Evolutionary conservation across 2,888 invertebrate genomes (phyloP).

Genomic region (Agriopis leucophaearia): DNA sequence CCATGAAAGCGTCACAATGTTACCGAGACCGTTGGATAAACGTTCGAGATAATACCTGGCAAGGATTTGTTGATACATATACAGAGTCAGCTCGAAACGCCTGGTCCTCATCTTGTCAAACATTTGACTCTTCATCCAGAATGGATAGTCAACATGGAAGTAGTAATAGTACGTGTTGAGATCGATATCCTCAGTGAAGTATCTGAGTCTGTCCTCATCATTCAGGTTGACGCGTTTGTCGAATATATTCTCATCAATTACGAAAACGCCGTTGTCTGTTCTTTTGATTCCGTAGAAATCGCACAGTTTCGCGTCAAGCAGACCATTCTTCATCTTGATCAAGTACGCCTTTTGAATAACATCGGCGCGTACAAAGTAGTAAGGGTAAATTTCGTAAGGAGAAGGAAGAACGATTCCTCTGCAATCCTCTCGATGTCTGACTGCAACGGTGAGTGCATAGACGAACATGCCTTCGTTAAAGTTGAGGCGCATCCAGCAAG

Average conservation of each 20-base stretch:
- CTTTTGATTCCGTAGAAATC: conserved; percentile 83
- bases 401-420: conserved; percentile 83
- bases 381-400: conserved; percentile 87
- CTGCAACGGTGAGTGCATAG: conserved; percentile 83
- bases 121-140: conserved; percentile 86
- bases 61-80: conserved; percentile 88
- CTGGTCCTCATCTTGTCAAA: conserved; percentile 68
- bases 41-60: conserved; percentile 87
- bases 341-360: conserved; percentile 86
- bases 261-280: conserved; percentile 82
- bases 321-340: conserved; percentile 82
- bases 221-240: conserved; percentile 83
- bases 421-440: conserved; percentile 82
- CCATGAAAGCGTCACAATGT: conserved; percentile 76
- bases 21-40: conserved; percentile 80
- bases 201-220: conserved; percentile 86
- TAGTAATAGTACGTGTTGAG: conserved; percentile 88
- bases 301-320: conserved; percentile 78
- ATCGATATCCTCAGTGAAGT: conserved; percentile 89
- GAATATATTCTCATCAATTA: conserved; percentile 89
- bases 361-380: conserved; percentile 89
- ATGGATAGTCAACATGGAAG: conserved; percentile 87
- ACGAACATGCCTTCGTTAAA: conserved; percentile 87
- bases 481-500: conserved; percentile 82
- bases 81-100: conserved; percentile 86